These are phyloP conservation scores for Acomys russatus DNA, from an alignment of 2,797 vertebrate genomes.

Conservation along the genomic window DNA sequence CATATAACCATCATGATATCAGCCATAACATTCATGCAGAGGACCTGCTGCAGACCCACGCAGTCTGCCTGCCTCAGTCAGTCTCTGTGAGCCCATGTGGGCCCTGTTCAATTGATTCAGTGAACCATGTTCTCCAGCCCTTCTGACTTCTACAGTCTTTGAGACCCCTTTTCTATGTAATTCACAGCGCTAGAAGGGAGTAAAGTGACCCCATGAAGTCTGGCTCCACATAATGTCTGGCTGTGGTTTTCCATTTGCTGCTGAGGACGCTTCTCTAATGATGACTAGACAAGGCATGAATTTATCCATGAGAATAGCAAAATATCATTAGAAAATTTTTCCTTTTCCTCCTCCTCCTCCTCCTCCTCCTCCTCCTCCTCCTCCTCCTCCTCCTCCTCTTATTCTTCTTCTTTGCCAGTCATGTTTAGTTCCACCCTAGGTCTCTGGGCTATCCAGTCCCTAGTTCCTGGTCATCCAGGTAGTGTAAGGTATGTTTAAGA, in stretches of 20 bases:
- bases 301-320: neutral
- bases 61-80: neutral
- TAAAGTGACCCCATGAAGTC: neutral
- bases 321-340: neutral
- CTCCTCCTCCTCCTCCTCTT: no score
- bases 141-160: neutral
- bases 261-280: neutral
- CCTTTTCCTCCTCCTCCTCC: no score
- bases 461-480: neutral
- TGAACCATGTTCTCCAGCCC: neutral
- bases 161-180: neutral
- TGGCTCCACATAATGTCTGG: neutral
- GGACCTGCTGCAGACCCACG: rapidly evolving
- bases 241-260: neutral
- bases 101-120: neutral
- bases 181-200: neutral
- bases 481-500: neutral
- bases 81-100: neutral
- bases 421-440: neutral
- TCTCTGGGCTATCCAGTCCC: neutral
- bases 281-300: no score
- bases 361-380: no score
- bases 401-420: neutral
- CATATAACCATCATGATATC: neutral
- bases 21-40: no score